Conservation (phyloP, 2,797 vertebrate species). For the Semaprochilodus insignis region DNA sequence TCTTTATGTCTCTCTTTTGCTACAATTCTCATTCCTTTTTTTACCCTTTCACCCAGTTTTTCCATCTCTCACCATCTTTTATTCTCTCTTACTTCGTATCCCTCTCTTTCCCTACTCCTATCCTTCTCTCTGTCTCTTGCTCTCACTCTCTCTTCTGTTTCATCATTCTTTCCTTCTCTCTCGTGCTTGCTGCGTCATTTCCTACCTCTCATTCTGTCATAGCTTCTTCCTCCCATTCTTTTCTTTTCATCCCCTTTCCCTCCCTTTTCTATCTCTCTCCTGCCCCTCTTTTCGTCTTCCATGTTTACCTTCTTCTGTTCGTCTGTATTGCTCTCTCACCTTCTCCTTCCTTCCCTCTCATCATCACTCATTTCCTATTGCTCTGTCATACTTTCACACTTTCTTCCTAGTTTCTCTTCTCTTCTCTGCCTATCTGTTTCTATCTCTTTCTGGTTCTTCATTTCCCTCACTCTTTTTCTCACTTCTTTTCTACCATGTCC, state of each 20-base stretch:
- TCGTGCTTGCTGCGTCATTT: not conserved
- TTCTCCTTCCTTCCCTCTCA: not conserved
- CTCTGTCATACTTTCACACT: not conserved
- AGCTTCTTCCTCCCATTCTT: not conserved
- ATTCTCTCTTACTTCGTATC: no score
- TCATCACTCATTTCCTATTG: not conserved
- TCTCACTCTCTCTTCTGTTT: no score
- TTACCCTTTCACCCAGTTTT: no score
- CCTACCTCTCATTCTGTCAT: not conserved
- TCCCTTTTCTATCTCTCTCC: not conserved
- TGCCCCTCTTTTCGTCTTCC: not conserved
- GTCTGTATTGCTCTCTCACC: not conserved
- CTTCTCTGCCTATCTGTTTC: no score
- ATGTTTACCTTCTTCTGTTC: not conserved
- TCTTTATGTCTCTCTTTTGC: no score
- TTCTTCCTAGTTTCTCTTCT: not conserved
- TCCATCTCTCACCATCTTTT: no score
- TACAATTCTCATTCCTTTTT: no score
- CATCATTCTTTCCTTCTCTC: not conserved
- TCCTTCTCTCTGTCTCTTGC: no score
- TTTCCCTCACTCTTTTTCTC: no score
- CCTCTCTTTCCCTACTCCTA: no score
- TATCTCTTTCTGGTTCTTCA: no score
- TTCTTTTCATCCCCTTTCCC: not conserved
- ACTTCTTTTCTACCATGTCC: no score